Conservation (phyloP, 2,797 vertebrate species). For the Phalloptychus januarius region DNA sequence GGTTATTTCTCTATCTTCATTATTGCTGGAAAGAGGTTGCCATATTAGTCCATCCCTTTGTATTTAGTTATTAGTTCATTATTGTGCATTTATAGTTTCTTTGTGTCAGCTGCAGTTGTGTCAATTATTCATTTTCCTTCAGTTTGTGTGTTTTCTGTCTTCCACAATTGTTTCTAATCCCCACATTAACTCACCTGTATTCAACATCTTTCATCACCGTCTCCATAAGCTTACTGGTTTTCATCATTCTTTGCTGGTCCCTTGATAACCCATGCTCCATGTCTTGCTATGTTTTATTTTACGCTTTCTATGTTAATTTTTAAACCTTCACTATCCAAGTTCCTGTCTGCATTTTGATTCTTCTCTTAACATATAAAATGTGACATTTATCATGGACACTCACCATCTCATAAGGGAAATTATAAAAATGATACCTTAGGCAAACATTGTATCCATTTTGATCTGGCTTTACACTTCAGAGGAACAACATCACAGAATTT, state of each 20-base stretch:
- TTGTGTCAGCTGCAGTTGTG: not conserved
- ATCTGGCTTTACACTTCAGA: conserved; percentile 30
- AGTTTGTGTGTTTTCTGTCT: not conserved
- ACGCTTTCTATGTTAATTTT: not conserved
- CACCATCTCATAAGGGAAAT: conserved; percentile 14
- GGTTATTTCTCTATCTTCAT: too few relatives aligned
- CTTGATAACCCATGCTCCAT: not conserved
- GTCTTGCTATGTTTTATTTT: not conserved
- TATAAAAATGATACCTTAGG: conserved; percentile 19
- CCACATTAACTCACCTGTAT: not conserved
- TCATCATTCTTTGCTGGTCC: not conserved
- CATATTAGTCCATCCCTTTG: too few relatives aligned
- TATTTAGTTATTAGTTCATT: too few relatives aligned
- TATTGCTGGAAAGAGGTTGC: too few relatives aligned
- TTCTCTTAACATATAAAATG: not conserved
- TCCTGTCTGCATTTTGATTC: not conserved
- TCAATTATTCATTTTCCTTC: not conserved
- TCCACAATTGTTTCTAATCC: not conserved
- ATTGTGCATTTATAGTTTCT: too few relatives aligned
- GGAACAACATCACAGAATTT: conserved; percentile 1
- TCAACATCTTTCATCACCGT: not conserved
- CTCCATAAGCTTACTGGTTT: not conserved
- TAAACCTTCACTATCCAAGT: not conserved
- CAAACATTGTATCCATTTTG: conserved; percentile 30
- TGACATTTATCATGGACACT: conserved; percentile 6